These are phyloP conservation scores for Tetranychus truncatus DNA, from an alignment of 2,888 invertebrate species.

Conservation along the genomic window DNA sequence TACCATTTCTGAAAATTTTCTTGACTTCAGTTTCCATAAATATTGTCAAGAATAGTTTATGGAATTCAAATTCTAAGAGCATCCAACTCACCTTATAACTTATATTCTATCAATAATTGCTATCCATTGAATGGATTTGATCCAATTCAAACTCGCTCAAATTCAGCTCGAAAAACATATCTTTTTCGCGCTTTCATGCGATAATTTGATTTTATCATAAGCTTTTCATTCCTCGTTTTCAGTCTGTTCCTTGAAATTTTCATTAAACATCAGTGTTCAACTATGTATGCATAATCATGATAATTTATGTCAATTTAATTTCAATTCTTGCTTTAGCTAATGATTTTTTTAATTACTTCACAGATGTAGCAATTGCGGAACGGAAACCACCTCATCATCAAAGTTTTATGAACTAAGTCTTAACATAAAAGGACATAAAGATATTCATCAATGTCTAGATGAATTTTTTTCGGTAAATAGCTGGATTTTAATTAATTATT, in stretches of 20 bases:
- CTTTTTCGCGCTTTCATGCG: too few relatives aligned
- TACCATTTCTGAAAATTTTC: neutral
- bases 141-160: neutral
- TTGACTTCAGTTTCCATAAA: too few relatives aligned
- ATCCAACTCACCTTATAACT: too few relatives aligned
- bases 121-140: neutral
- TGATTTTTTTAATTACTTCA: conserved; percentile 5
- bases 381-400: conserved; percentile 38
- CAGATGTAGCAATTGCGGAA: conserved; percentile 40
- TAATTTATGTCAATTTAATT: neutral
- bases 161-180: too few relatives aligned
- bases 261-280: too few relatives aligned
- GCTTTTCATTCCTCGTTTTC: too few relatives aligned
- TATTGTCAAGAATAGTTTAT: too few relatives aligned
- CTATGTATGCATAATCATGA: too few relatives aligned
- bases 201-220: too few relatives aligned
- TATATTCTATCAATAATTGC: neutral
- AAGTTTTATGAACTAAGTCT: conserved; percentile 44
- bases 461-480: conserved; percentile 37
- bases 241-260: too few relatives aligned
- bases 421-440: conserved; percentile 39
- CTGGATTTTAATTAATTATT: too few relatives aligned
- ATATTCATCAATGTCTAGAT: conserved; percentile 38
- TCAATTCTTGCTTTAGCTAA: neutral
- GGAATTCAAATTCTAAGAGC: too few relatives aligned